Evolutionary conservation across 2,888 invertebrate genomes (phyloP).

Genomic region (Epirrhoe alternata): DNA sequence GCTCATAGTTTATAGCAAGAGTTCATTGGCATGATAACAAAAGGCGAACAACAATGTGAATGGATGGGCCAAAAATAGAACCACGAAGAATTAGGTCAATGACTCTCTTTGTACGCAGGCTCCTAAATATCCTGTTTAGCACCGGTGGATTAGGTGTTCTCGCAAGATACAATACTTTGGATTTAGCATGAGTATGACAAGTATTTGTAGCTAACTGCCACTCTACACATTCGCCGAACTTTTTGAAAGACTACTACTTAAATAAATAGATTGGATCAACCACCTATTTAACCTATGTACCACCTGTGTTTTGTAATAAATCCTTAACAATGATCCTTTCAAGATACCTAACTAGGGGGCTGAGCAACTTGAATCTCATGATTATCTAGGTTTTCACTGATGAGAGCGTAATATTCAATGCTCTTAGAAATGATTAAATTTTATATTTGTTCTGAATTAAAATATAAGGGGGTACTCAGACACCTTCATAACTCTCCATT

Average conservation of each 20-base stretch:
- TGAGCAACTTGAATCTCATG: too few species aligned
- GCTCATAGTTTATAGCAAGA: constrained; percentile 26
- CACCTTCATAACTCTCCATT: constrained; percentile 20
- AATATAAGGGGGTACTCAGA: background rate
- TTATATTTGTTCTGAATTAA: background rate
- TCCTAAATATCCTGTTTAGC: constrained; percentile 14
- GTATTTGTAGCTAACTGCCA: too few species aligned
- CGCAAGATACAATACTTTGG: background rate
- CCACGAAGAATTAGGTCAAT: constrained; percentile 72
- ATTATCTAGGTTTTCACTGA: background rate
- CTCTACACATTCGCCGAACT: too few species aligned
- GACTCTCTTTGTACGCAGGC: constrained; percentile 64
- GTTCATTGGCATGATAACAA: constrained; percentile 50
- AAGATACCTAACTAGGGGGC: too few species aligned
- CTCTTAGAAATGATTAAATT: background rate
- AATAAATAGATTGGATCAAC: too few species aligned
- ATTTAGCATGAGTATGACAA: constrained; percentile 1
- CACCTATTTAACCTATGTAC: too few species aligned
- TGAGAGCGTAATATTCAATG: background rate
- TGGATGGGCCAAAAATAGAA: constrained; percentile 70
- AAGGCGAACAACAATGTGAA: constrained; percentile 54
- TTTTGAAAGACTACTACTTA: too few species aligned
- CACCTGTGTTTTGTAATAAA: too few species aligned
- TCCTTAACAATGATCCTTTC: too few species aligned
- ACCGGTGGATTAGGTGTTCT: background rate